Conservation (phyloP, 2,797 vertebrate genomes). For the Otus scops region DNA sequence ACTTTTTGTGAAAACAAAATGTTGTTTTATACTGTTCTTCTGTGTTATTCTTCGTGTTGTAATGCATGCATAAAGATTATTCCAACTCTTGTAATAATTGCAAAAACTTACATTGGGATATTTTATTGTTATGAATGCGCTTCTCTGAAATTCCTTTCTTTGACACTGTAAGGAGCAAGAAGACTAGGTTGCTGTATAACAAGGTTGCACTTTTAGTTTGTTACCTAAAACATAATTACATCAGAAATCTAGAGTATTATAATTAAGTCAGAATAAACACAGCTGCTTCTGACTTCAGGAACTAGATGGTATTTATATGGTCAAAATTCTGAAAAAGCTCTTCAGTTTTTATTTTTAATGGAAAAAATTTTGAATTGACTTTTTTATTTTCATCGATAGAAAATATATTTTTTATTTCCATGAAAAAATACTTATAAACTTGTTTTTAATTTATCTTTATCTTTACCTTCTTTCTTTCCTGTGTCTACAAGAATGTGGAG, state of each 20-base stretch:
- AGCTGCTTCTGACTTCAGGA: background rate
- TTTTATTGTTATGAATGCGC: background rate
- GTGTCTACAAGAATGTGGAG: background rate
- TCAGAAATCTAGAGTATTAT: background rate
- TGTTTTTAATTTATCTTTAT: background rate
- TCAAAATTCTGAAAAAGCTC: background rate
- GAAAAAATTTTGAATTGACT: background rate
- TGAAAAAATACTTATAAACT: background rate
- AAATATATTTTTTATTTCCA: background rate
- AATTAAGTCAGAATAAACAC: background rate
- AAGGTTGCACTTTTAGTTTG: background rate
- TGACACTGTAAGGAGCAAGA: background rate
- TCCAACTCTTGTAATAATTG: background rate
- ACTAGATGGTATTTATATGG: background rate
- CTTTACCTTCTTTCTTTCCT: background rate
- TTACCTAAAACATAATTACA: background rate
- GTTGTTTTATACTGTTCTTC: background rate
- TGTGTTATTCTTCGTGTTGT: background rate
- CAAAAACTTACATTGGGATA: background rate
- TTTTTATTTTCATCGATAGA: background rate
- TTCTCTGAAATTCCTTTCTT: background rate
- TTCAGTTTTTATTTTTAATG: background rate
- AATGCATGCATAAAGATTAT: background rate
- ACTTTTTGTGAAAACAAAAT: background rate
- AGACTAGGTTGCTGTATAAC: background rate